Conservation (phyloP, 2,888 invertebrate genomes). For the Melinaea menophilus region DNA sequence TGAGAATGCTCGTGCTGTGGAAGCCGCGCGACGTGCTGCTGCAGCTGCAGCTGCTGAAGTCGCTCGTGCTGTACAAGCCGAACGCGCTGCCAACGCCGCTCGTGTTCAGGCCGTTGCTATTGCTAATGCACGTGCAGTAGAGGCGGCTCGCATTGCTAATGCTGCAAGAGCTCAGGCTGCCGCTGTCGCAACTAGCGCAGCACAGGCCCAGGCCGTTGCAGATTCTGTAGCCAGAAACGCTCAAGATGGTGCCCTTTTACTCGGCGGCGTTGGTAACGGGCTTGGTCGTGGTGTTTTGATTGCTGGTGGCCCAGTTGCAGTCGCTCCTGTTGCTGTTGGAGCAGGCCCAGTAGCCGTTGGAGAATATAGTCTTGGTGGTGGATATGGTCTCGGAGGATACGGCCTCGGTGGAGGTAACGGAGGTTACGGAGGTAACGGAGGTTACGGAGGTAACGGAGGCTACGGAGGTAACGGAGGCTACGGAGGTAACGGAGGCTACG, state of each 20-base stretch:
- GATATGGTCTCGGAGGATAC: conserved; percentile 29
- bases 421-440: neutral
- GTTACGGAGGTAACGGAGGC: conserved; percentile 15
- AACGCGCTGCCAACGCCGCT: conserved; percentile 64
- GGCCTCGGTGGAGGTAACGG: conserved; percentile 25
- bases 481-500: conserved; percentile 20
- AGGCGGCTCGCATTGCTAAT: conserved; percentile 68
- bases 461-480: conserved; percentile 16
- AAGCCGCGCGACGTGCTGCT: conserved; percentile 64
- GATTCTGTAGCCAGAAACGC: conserved; percentile 60
- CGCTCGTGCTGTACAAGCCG: conserved; percentile 55
- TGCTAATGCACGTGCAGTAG: conserved; percentile 65
- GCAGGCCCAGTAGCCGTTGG: conserved; percentile 26
- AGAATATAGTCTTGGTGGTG: conserved; percentile 31
- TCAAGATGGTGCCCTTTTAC: conserved; percentile 54
- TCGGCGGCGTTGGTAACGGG: conserved; percentile 47
- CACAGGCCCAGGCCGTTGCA: conserved; percentile 61
- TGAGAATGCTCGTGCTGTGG: conserved; percentile 65
- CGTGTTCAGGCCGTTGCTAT: conserved; percentile 67
- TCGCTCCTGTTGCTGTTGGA: conserved; percentile 28
- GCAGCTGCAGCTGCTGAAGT: conserved; percentile 53
- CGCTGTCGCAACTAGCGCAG: conserved; percentile 56
- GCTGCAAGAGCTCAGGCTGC: conserved; percentile 56
- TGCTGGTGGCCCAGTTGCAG: conserved; percentile 19
- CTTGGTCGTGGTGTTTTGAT: conserved; percentile 36